These are phyloP conservation scores for Lepidochitona cinerea DNA, from an alignment of 2,888 invertebrate species.

Conservation along the genomic window DNA sequence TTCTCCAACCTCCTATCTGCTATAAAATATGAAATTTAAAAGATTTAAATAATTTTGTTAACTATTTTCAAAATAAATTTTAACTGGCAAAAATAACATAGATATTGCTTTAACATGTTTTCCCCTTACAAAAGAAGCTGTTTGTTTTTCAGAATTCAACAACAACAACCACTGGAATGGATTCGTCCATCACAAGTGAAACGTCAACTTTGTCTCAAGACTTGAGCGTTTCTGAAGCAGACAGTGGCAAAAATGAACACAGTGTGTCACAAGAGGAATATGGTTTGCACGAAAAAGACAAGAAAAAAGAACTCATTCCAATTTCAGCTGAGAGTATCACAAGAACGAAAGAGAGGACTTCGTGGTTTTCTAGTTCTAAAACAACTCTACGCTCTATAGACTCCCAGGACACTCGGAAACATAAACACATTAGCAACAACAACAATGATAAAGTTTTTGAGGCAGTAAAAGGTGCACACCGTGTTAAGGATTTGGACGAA, in stretches of 20 bases:
- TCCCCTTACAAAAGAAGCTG: too few relatives aligned
- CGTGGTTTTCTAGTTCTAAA: constrained; percentile 36
- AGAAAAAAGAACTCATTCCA: constrained; percentile 52
- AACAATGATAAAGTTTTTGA: neutral
- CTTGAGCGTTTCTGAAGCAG: neutral
- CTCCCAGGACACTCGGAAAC: neutral
- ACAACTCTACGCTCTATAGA: neutral
- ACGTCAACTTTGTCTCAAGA: neutral
- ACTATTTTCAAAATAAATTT: too few relatives aligned
- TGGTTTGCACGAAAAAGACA: neutral
- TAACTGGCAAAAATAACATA: too few relatives aligned
- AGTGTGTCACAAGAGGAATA: too few relatives aligned
- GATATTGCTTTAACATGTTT: too few relatives aligned
- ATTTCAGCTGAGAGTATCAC: constrained; percentile 58
- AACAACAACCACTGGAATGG: neutral
- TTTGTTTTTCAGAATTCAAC: too few relatives aligned
- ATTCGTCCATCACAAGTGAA: neutral
- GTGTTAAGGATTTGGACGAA: neutral
- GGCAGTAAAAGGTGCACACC: too few relatives aligned
- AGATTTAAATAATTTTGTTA: too few relatives aligned
- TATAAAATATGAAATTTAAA: too few relatives aligned
- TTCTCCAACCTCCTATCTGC: too few relatives aligned
- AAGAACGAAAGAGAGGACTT: constrained; percentile 47
- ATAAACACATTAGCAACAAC: neutral
- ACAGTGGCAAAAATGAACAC: neutral